A percentile compares a stretch with the other conserved stretches of the same genome.
Conservation (phyloP, 2,113 vertebrate species). For the Lynx canadensis region DNA sequence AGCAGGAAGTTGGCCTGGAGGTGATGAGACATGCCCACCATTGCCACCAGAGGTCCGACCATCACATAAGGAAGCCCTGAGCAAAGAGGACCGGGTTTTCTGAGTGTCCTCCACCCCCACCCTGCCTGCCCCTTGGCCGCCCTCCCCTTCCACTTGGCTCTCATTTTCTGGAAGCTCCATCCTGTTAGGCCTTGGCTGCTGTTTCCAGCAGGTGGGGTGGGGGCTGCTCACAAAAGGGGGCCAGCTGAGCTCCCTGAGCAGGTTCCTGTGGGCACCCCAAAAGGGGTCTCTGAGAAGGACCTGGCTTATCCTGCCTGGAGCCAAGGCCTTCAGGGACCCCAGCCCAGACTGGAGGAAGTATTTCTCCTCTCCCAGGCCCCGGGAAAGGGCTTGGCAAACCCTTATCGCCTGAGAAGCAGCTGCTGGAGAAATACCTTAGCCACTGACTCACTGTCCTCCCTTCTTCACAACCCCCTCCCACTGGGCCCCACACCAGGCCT, state of each 20-base stretch:
- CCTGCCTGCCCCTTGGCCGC: constrained; percentile 86
- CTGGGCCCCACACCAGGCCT: not conserved
- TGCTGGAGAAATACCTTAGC: constrained; percentile 75
- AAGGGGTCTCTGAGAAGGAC: not conserved
- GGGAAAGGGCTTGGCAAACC: constrained; percentile 59
- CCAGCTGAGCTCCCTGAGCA: not conserved
- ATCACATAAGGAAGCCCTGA: not conserved
- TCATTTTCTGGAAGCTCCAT: constrained; percentile 81
- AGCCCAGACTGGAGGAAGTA: not conserved
- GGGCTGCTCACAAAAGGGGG: constrained; percentile 56
- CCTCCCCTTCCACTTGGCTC: constrained; percentile 83
- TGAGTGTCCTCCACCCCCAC: constrained; percentile 63
- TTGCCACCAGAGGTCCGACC: not conserved
- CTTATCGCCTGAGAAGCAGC: constrained; percentile 76
- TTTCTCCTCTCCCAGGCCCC: constrained; percentile 56
- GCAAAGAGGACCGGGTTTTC: not conserved
- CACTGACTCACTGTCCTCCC: constrained; percentile 68
- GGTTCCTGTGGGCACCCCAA: not conserved
- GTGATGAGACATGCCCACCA: not conserved
- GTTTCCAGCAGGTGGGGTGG: constrained; percentile 79
- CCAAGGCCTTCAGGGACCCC: not conserved
- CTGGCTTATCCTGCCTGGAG: not conserved
- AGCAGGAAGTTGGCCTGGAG: not conserved
- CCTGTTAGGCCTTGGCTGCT: constrained; percentile 83
- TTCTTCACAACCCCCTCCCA: constrained; percentile 26